These are phyloP conservation scores for Rhinolophus ferrumequinum DNA, from an alignment of 2,113 vertebrate genomes.

Conservation along the genomic window DNA sequence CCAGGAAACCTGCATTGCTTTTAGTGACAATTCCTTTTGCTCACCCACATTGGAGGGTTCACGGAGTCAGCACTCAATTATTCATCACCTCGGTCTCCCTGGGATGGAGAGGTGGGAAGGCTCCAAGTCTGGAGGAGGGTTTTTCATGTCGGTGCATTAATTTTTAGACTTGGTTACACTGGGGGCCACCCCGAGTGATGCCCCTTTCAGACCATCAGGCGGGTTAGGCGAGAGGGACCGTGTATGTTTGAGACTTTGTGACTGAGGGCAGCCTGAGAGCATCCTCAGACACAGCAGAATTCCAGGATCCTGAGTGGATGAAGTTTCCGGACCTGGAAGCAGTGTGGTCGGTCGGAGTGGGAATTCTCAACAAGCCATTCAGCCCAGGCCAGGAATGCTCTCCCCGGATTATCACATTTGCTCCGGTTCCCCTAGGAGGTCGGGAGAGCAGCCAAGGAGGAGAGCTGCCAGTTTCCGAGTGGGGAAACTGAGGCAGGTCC, in stretches of 20 bases:
- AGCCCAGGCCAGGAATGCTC: background rate
- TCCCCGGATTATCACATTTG: accelerated
- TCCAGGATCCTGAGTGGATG: background rate
- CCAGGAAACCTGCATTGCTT: background rate
- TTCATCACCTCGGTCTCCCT: background rate
- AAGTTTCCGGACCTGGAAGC: background rate
- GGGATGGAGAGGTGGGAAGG: background rate
- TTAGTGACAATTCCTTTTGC: background rate
- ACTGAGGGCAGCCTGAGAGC: accelerated
- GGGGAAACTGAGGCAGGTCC: background rate
- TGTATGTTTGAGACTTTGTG: background rate
- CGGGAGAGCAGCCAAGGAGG: background rate
- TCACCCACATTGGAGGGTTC: background rate
- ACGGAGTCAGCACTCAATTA: background rate
- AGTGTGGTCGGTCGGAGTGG: accelerated
- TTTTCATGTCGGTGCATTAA: background rate
- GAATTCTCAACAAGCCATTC: accelerated
- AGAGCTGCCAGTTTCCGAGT: accelerated
- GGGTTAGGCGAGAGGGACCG: background rate
- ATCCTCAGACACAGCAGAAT: background rate
- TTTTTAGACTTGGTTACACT: background rate
- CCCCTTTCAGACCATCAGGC: background rate
- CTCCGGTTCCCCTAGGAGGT: accelerated
- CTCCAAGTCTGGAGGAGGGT: background rate
- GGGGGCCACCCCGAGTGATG: background rate